A percentile compares a stretch with the other conserved stretches of the same genome.
Evolutionary conservation across 2,888 invertebrate genomes (phyloP).

Genomic region (Cabera pusaria): DNA sequence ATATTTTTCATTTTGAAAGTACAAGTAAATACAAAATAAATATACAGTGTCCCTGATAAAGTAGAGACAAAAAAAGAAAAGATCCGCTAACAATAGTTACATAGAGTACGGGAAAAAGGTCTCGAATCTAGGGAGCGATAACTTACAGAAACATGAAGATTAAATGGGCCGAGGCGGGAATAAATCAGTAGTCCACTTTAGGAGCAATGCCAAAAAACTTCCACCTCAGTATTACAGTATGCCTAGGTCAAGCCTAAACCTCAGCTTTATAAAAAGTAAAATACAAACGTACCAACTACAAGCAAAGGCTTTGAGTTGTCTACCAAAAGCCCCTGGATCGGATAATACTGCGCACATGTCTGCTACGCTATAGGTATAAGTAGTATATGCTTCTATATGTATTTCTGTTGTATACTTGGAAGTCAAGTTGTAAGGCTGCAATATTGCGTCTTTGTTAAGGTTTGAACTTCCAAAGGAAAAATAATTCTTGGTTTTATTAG

Average conservation of each 20-base stretch:
- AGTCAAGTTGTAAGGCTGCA: too few relatives aligned
- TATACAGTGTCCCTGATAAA: background rate
- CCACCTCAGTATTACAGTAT: constrained; percentile 12
- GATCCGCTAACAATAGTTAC: constrained; percentile 23
- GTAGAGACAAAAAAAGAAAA: constrained; percentile 20
- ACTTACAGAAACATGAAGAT: constrained; percentile 31
- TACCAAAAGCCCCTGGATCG: too few relatives aligned
- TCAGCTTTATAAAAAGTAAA: constrained; percentile 9
- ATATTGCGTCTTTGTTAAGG: too few relatives aligned
- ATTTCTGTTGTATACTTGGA: too few relatives aligned
- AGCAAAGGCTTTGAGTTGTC: too few relatives aligned
- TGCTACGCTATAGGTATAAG: too few relatives aligned
- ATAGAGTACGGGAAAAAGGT: constrained; percentile 28
- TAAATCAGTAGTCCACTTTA: constrained; percentile 35
- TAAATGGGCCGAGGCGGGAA: constrained; percentile 28
- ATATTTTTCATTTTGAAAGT: too few relatives aligned
- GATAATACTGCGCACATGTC: too few relatives aligned
- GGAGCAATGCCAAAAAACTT: constrained; percentile 39
- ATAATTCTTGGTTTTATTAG: too few relatives aligned
- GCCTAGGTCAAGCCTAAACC: constrained; percentile 14
- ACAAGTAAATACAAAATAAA: too few relatives aligned
- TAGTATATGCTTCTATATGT: too few relatives aligned
- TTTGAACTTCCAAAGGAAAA: too few relatives aligned
- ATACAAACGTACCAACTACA: background rate
- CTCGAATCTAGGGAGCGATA: constrained; percentile 24